Conservation (phyloP, 2,888 invertebrate species). For the Nephrotoma flavescens region DNA sequence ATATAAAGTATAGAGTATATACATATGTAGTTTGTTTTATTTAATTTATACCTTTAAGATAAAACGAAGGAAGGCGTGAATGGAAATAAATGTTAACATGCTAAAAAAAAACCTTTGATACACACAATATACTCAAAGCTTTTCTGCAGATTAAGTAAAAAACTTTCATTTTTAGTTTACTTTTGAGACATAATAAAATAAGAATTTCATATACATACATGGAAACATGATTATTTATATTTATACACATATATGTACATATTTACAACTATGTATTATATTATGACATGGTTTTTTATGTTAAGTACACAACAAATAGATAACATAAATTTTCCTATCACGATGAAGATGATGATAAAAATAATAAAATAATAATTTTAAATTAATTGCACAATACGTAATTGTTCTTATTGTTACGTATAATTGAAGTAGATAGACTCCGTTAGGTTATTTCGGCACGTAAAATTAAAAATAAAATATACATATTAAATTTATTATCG, state of each 20-base stretch:
- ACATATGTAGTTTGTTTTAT: background rate
- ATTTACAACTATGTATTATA: background rate
- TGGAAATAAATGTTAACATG: background rate
- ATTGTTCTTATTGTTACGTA: background rate
- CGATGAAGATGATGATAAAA: background rate
- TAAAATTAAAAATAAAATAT: background rate
- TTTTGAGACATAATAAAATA: background rate
- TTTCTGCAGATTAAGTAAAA: background rate
- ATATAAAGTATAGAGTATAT: background rate
- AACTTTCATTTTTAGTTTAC: background rate
- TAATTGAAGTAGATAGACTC: background rate
- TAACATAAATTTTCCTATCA: background rate
- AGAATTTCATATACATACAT: background rate
- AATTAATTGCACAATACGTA: background rate
- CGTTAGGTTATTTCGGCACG: background rate
- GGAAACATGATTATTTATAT: background rate
- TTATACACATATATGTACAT: background rate
- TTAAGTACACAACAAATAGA: background rate
- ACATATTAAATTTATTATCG: background rate
- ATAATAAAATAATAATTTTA: background rate
- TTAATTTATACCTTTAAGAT: background rate
- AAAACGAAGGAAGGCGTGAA: background rate
- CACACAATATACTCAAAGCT: background rate
- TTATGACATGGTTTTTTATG: background rate
- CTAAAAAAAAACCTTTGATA: background rate